Evolutionary conservation across 2,888 invertebrate species (phyloP).

Genomic region (Xanthostigma xanthostigma): DNA sequence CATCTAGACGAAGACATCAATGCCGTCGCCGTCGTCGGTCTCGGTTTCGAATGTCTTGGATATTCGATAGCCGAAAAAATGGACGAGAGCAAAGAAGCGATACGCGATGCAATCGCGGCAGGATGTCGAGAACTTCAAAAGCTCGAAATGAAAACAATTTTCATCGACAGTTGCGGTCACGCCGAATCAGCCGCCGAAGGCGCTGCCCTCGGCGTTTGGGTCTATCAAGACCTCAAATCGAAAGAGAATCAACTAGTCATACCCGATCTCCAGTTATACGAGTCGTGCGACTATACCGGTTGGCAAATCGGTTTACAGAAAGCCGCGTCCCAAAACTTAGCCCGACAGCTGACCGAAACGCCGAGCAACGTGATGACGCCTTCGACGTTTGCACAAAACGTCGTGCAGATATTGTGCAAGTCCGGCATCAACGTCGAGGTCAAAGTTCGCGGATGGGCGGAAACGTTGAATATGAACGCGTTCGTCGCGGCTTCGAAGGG

Average conservation of each 20-base stretch:
- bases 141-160: constrained; percentile 38
- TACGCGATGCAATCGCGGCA: constrained; percentile 49
- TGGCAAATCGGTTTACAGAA: constrained; percentile 59
- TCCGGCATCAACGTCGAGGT: constrained; percentile 46
- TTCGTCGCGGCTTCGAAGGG: constrained; percentile 64
- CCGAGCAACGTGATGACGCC: constrained; percentile 71
- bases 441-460: constrained; percentile 60
- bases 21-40: constrained; percentile 56
- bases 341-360: constrained; percentile 60
- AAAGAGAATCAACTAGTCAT: constrained; percentile 22
- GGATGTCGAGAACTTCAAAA: constrained; percentile 40
- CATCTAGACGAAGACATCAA: constrained; percentile 46
- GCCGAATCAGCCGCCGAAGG: constrained; percentile 72
- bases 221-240: constrained; percentile 51
- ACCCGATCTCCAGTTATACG: constrained; percentile 37
- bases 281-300: constrained; percentile 48
- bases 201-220: constrained; percentile 48
- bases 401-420: constrained; percentile 37
- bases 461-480: constrained; percentile 62
- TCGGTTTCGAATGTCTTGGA: constrained; percentile 51
- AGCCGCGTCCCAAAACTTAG: constrained; percentile 67
- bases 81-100: constrained; percentile 60
- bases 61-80: constrained; percentile 53
- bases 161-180: constrained; percentile 60
- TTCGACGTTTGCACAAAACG: constrained; percentile 57